Percentiles rank a stretch among this genome's conserved stretches.
phyloP scores from a whole-genome alignment of 2,888 invertebrate genomes.

The Apodemia zela region DNA sequence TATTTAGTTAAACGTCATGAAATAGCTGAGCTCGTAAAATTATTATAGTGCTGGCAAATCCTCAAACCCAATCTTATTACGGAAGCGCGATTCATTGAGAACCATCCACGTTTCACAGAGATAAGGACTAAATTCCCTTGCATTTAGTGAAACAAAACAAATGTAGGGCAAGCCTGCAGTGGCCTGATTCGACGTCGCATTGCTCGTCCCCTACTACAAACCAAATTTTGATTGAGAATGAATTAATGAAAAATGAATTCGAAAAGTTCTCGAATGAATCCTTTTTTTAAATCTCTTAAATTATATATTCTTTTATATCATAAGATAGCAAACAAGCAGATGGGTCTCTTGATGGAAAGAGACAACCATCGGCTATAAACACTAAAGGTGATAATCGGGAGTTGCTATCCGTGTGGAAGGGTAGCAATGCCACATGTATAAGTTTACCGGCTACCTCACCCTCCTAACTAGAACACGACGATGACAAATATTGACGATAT shows the following conservation, averaged over 20 bases:
- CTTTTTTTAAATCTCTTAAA: too few relatives aligned
- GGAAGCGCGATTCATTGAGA: conserved; percentile 39
- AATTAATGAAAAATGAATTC: too few relatives aligned
- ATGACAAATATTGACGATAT: too few relatives aligned
- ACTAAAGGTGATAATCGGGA: too few relatives aligned
- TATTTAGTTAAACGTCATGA: conserved; percentile 32
- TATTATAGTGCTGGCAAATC: conserved; percentile 26
- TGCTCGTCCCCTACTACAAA: conserved; percentile 32
- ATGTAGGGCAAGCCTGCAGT: conserved; percentile 70
- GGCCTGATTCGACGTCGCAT: conserved; percentile 61
- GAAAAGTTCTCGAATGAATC: not conserved
- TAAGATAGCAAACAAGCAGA: too few relatives aligned
- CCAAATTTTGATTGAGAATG: conserved; percentile 11
- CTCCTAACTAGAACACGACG: too few relatives aligned
- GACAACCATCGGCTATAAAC: too few relatives aligned
- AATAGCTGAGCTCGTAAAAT: conserved; percentile 38
- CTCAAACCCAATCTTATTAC: conserved; percentile 33
- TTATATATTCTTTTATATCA: too few relatives aligned
- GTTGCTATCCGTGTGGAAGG: too few relatives aligned
- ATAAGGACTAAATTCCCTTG: conserved; percentile 48
- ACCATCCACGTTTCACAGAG: conserved; percentile 29
- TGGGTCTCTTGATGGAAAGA: too few relatives aligned
- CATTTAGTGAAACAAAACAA: conserved; percentile 45
- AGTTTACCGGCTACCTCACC: too few relatives aligned
- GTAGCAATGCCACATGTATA: too few relatives aligned